Percentiles rank a stretch among this genome's conserved stretches.
Conservation (phyloP, 2,113 vertebrate species). For the Rhynchopsitta pachyrhyncha region DNA sequence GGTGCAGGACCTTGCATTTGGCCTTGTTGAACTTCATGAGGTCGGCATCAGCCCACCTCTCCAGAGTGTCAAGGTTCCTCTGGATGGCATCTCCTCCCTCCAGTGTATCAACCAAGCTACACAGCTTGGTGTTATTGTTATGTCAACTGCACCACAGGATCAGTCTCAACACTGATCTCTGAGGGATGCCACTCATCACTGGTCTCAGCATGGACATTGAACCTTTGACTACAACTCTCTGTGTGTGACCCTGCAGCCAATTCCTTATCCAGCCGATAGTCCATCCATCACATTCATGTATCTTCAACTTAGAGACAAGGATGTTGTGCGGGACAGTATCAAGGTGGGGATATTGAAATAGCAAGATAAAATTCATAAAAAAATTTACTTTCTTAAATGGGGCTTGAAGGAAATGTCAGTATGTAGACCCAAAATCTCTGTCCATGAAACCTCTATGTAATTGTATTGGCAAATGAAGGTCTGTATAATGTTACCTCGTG, state of each 20-base stretch:
- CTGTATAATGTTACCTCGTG: background rate
- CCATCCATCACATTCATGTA: background rate
- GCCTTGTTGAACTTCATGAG: background rate
- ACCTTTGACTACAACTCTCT: background rate
- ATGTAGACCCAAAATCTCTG: background rate
- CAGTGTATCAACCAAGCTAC: background rate
- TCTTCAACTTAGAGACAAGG: background rate
- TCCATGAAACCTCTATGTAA: background rate
- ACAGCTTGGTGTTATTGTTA: background rate
- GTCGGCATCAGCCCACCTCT: background rate
- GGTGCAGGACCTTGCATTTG: background rate
- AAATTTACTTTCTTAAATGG: background rate
- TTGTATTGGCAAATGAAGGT: background rate
- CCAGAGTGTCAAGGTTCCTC: background rate
- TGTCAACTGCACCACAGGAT: background rate
- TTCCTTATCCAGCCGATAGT: background rate
- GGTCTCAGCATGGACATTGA: background rate
- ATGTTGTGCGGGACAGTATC: background rate
- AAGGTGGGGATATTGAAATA: background rate
- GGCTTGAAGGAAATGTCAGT: background rate
- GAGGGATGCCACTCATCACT: background rate
- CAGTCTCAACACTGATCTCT: background rate
- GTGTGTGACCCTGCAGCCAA: background rate
- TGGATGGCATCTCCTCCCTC: background rate
- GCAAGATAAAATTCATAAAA: background rate